Evolutionary conservation across 2,888 invertebrate species (phyloP).

Genomic region (Calameuta idolon): DNA sequence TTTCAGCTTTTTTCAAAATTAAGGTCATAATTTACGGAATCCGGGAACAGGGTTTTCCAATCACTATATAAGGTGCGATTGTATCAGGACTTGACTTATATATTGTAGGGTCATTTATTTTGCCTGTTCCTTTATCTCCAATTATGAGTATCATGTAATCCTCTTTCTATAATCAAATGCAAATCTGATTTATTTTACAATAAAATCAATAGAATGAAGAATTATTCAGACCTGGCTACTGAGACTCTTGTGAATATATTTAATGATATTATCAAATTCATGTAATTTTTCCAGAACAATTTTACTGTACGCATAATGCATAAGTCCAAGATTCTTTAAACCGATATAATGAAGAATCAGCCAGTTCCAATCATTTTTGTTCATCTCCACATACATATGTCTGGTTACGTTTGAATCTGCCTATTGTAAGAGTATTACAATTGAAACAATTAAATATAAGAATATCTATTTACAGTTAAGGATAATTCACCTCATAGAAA

Average conservation of each 20-base stretch:
- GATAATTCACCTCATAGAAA: background rate
- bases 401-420: slow-evolving; percentile 5
- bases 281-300: background rate
- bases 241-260: background rate
- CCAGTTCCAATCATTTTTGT: slow-evolving; percentile 16
- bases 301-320: background rate
- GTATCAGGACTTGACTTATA: background rate
- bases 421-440: background rate
- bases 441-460: background rate
- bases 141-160: slow-evolving; percentile 14
- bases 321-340: background rate
- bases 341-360: slow-evolving; percentile 14
- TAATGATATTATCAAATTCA: slow-evolving; percentile 8
- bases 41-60: background rate
- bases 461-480: no score
- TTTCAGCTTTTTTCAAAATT: background rate
- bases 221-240: background rate
- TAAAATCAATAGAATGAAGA: background rate
- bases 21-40: background rate
- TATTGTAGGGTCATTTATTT: background rate
- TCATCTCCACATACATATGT: slow-evolving; percentile 1
- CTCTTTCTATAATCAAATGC: slow-evolving; percentile 2
- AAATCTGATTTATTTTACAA: background rate
- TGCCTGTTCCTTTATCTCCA: slow-evolving; percentile 13
- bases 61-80: background rate